Evolutionary conservation across 2,797 vertebrate species (phyloP).

Genomic region (Otus scops): DNA sequence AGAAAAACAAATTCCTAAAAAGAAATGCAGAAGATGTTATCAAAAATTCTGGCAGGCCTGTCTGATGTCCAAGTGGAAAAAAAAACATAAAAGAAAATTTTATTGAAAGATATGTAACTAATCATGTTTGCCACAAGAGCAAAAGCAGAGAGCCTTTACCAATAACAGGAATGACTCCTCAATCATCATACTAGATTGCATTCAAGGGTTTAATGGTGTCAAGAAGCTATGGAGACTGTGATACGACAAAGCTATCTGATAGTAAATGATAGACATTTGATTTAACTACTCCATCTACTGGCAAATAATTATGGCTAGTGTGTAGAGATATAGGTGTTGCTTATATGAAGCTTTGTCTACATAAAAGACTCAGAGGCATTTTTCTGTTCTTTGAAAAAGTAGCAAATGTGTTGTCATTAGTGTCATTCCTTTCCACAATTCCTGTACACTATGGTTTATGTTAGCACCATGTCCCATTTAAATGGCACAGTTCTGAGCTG

Average conservation of each 20-base stretch:
- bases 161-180: not conserved
- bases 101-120: not conserved
- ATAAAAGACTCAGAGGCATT: not conserved
- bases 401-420: not conserved
- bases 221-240: not conserved
- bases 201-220: not conserved
- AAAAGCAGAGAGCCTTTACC: not conserved
- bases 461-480: not conserved
- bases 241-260: not conserved
- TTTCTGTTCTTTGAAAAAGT: not conserved
- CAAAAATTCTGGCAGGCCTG: not conserved
- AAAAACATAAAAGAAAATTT: not conserved
- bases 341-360: not conserved
- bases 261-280: conserved; percentile 56
- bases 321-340: not conserved
- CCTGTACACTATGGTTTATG: not conserved
- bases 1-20: not conserved
- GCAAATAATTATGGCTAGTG: conserved; percentile 28
- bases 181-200: not conserved
- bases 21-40: not conserved
- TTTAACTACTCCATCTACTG: conserved; percentile 72
- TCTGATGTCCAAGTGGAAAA: not conserved
- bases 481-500: not conserved
- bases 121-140: not conserved
- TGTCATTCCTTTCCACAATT: not conserved